Evolutionary conservation across 2,888 invertebrate species (phyloP).

Genomic region (Meliscaeva auricollis): DNA sequence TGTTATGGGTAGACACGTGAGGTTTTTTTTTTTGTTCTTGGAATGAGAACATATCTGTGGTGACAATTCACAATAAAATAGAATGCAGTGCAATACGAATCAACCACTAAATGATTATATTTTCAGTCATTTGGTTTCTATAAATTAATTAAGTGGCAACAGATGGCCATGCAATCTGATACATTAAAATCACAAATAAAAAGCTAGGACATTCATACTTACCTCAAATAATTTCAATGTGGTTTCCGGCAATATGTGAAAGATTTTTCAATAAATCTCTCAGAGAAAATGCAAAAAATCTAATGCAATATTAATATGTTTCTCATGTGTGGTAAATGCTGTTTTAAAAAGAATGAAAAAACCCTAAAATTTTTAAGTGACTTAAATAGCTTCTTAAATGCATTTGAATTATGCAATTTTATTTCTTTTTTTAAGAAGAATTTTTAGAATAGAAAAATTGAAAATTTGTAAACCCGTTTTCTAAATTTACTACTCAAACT

Average conservation of each 20-base stretch:
- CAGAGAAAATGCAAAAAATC: neutral
- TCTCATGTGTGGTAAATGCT: too few relatives aligned
- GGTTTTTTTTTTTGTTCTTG: constrained; percentile 15
- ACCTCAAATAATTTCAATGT: neutral
- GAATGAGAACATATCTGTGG: constrained; percentile 54
- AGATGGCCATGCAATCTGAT: constrained; percentile 41
- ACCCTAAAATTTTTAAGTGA: too few relatives aligned
- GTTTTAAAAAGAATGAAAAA: too few relatives aligned
- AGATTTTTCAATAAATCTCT: neutral
- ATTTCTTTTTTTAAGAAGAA: too few relatives aligned
- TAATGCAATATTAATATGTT: too few relatives aligned
- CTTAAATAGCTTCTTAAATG: too few relatives aligned
- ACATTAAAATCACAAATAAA: neutral
- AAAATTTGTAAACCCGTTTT: too few relatives aligned
- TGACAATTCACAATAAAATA: constrained; percentile 40
- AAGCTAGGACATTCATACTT: neutral
- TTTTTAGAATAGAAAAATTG: too few relatives aligned
- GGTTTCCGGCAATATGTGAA: neutral
- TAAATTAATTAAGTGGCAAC: constrained; percentile 55
- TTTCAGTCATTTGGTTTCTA: constrained; percentile 47
- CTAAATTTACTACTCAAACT: too few relatives aligned
- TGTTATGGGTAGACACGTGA: constrained; percentile 24
- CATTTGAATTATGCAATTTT: too few relatives aligned
- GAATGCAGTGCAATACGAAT: constrained; percentile 42
- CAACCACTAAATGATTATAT: constrained; percentile 59